phyloP scores from a whole-genome alignment of 2,113 vertebrate species.

The Prionailurus bengalensis region DNA sequence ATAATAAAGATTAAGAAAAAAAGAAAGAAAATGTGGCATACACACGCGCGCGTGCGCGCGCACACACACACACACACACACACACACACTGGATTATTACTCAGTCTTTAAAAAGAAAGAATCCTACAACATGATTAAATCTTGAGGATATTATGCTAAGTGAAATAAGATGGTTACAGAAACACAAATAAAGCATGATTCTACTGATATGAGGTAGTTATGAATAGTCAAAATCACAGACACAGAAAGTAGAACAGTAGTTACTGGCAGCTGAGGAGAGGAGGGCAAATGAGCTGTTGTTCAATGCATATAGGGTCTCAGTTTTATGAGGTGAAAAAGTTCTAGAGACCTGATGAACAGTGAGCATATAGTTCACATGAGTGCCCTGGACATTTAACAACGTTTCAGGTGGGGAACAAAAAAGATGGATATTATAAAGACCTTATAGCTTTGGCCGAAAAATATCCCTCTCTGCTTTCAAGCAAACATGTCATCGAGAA shows the following conservation, averaged over 20 bases:
- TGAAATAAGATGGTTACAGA: not conserved
- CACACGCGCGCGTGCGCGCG: too few relatives aligned
- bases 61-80: too few relatives aligned
- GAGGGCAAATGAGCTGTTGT: not conserved
- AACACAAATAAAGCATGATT: not conserved
- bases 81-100: not conserved
- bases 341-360: not conserved
- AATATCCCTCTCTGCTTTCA: not conserved
- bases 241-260: not conserved
- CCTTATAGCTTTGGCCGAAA: not conserved
- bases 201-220: not conserved
- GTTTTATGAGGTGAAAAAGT: not conserved
- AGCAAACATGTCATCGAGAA: conserved; percentile 2
- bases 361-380: not conserved
- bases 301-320: not conserved
- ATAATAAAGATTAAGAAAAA: too few relatives aligned
- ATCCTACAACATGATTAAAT: not conserved
- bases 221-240: not conserved
- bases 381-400: not conserved
- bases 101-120: not conserved
- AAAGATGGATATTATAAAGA: not conserved
- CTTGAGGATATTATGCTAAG: not conserved
- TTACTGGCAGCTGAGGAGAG: not conserved
- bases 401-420: not conserved
- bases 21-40: too few relatives aligned